Evolutionary conservation across 2,797 vertebrate species (phyloP).

Genomic region (Phataginus tetradactyla): DNA sequence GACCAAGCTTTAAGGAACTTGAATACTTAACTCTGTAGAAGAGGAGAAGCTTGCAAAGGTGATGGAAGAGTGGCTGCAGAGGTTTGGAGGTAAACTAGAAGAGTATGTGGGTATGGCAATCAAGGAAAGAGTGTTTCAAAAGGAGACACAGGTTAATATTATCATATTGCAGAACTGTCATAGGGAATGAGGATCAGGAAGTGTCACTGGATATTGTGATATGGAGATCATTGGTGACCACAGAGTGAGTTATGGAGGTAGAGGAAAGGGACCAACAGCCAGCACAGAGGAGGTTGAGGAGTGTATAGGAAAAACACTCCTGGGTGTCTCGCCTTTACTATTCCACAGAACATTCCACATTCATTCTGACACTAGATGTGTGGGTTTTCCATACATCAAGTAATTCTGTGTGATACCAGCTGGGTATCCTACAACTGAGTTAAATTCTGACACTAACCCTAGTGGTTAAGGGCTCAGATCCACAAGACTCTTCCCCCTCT

Average conservation of each 20-base stretch:
- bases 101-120: not conserved
- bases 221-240: not conserved
- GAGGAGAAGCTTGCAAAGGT: not conserved
- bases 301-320: not conserved
- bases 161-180: not conserved
- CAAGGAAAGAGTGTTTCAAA: not conserved
- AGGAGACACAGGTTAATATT: not conserved
- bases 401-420: not conserved
- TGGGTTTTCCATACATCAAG: not conserved
- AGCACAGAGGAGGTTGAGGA: not conserved
- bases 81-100: not conserved
- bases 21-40: not conserved
- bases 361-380: not conserved
- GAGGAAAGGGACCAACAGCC: not conserved
- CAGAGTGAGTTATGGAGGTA: not conserved
- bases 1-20: not conserved
- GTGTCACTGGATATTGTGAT: not conserved
- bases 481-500: not conserved
- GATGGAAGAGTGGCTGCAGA: not conserved
- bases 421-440: not conserved
- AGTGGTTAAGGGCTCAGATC: not conserved
- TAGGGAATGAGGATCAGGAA: not conserved
- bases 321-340: not conserved
- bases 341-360: not conserved
- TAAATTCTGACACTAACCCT: not conserved